These are phyloP conservation scores for Nomada goodeniana DNA, from an alignment of 2,888 invertebrate genomes.

Conservation along the genomic window DNA sequence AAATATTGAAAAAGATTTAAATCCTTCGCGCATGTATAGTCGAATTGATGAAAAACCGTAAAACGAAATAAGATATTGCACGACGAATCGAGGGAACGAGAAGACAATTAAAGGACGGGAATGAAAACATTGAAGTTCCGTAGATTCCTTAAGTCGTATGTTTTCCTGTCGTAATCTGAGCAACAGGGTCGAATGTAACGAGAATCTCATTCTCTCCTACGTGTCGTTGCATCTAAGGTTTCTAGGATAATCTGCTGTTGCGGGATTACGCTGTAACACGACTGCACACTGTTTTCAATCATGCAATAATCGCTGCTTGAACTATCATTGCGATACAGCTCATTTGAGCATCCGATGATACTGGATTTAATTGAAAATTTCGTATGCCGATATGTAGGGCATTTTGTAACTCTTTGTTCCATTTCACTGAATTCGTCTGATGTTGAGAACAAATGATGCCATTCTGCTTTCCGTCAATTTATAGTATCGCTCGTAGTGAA, in stretches of 20 bases:
- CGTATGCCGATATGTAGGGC: too few species aligned
- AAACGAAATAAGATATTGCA: neutral
- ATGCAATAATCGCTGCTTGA: neutral
- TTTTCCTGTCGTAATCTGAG: conserved; percentile 66
- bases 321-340: neutral
- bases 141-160: conserved; percentile 63
- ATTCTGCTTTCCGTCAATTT: too few species aligned
- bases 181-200: conserved; percentile 63
- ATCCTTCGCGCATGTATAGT: neutral
- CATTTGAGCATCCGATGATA: too few species aligned
- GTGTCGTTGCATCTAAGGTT: conserved; percentile 55
- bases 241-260: conserved; percentile 57
- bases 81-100: neutral
- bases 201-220: conserved; percentile 48
- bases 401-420: too few species aligned
- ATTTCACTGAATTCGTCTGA: neutral
- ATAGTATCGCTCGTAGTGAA: too few species aligned
- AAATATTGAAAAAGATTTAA: neutral
- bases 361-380: too few species aligned
- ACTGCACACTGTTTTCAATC: conserved; percentile 17
- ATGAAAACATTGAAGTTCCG: conserved; percentile 57
- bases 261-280: conserved; percentile 26
- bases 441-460: neutral
- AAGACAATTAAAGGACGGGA: conserved; percentile 43
- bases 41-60: neutral